Evolutionary conservation across 2,888 invertebrate genomes (phyloP).

Genomic region (Aleiodes alternator): DNA sequence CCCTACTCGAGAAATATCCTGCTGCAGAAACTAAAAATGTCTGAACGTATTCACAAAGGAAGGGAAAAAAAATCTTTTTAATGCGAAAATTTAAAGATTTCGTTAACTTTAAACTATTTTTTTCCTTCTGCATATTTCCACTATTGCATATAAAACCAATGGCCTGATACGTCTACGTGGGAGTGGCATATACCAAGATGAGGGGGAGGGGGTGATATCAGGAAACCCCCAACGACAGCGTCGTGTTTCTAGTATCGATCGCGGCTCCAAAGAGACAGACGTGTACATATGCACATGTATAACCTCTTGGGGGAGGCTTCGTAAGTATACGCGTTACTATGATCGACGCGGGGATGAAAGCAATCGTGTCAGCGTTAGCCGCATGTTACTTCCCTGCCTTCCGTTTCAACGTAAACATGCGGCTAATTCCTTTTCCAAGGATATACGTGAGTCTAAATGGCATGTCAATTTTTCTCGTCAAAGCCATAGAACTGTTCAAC

Average conservation of each 20-base stretch:
- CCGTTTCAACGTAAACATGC: slow-evolving; percentile 35
- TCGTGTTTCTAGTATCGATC: slow-evolving; percentile 31
- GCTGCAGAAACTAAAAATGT: slow-evolving; percentile 3
- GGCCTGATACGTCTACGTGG: slow-evolving; percentile 4
- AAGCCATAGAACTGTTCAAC: too few species aligned
- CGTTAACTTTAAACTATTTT: too few species aligned
- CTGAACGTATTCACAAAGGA: neutral
- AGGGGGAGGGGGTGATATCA: slow-evolving; percentile 5
- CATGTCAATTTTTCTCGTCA: slow-evolving; percentile 5
- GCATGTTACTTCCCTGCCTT: slow-evolving; percentile 7
- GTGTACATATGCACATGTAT: slow-evolving; percentile 18
- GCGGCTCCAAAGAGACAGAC: slow-evolving; percentile 4
- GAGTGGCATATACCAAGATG: slow-evolving; percentile 19
- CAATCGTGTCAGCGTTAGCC: slow-evolving; percentile 44
- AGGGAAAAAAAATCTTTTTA: neutral
- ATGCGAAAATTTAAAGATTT: too few species aligned
- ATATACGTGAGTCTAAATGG: slow-evolving; percentile 2
- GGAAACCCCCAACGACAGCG: slow-evolving; percentile 22
- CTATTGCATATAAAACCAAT: neutral
- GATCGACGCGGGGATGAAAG: slow-evolving; percentile 47
- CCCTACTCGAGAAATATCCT: slow-evolving; percentile 22
- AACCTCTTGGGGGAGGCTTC: slow-evolving; percentile 10
- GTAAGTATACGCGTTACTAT: slow-evolving; percentile 45
- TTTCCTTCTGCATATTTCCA: too few species aligned
- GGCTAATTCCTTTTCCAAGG: slow-evolving; percentile 2